Evolutionary conservation across 1,140 invertebrate genomes (phyloP).

Genomic region (Lepidostoma basale): DNA sequence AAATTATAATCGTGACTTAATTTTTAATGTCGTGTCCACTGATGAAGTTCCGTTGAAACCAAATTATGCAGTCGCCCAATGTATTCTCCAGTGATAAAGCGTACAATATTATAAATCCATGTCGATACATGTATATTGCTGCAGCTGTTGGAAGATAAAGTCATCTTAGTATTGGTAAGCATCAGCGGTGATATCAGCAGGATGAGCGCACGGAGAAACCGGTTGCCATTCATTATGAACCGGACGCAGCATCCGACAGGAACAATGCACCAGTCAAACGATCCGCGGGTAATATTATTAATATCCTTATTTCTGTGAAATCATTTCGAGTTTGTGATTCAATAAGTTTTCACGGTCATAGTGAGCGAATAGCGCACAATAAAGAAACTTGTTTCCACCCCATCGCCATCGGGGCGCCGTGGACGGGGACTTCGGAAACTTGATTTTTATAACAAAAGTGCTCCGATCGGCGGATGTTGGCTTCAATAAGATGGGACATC

Average conservation of each 20-base stretch:
- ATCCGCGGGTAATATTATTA: conserved; percentile 8
- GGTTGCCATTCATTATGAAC: conserved; percentile 32
- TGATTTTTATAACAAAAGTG: conserved; percentile 35
- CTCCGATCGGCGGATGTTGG: conserved; percentile 29
- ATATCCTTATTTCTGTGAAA: conserved; percentile 5
- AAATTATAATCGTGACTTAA: no score
- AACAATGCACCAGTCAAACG: conserved; percentile 12
- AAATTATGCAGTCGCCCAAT: no score
- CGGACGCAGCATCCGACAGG: conserved; percentile 41
- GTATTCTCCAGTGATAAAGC: no score
- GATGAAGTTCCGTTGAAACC: no score
- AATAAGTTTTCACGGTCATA: conserved; percentile 37
- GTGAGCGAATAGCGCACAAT: background rate
- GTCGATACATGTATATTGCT: no score
- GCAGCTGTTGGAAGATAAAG: no score
- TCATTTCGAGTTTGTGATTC: conserved; percentile 6
- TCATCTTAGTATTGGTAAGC: no score
- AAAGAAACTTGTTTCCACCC: conserved; percentile 37
- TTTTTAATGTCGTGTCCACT: no score
- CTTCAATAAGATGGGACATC: conserved; percentile 19
- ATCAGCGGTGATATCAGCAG: no score
- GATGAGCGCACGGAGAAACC: conserved; percentile 11
- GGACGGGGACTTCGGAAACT: conserved; percentile 22
- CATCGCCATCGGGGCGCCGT: no score
- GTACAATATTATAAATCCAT: no score